These are phyloP conservation scores for Triplophysa tibetana DNA, from an alignment of 2,113 vertebrate species.

Conservation along the genomic window DNA sequence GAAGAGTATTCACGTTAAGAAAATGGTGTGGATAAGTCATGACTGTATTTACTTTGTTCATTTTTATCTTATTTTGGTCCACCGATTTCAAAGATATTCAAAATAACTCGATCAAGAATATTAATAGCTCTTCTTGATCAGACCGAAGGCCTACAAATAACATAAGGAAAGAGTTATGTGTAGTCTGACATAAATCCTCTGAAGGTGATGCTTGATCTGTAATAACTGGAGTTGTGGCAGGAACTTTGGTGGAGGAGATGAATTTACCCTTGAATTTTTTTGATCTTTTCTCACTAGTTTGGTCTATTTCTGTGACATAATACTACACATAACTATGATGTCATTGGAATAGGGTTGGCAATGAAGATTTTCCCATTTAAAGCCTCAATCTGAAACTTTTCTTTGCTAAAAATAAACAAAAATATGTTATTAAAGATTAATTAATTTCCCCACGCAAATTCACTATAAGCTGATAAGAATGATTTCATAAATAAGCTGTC, in stretches of 20 bases:
- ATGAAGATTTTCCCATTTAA: too few relatives aligned
- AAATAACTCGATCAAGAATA: conserved; percentile 13
- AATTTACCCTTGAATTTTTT: background rate
- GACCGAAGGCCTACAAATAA: background rate
- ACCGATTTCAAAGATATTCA: conserved; percentile 13
- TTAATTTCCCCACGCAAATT: too few relatives aligned
- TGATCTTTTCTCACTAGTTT: background rate
- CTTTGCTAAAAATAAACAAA: too few relatives aligned
- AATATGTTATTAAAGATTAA: too few relatives aligned
- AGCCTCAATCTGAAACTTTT: too few relatives aligned
- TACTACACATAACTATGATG: background rate
- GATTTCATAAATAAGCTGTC: too few relatives aligned
- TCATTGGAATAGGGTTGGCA: too few relatives aligned
- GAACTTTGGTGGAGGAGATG: background rate
- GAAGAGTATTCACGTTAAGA: too few relatives aligned
- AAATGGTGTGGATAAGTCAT: too few relatives aligned
- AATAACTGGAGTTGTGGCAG: background rate
- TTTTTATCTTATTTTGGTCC: background rate
- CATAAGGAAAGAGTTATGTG: background rate
- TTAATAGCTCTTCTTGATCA: conserved; percentile 39
- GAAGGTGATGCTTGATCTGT: background rate
- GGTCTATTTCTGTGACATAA: background rate
- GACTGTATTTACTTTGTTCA: background rate
- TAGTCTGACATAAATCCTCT: background rate
- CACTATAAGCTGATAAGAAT: too few relatives aligned